Conservation (phyloP, 35 echinoderm and acorn worm genomes). For the Ptychodera flava region DNA sequence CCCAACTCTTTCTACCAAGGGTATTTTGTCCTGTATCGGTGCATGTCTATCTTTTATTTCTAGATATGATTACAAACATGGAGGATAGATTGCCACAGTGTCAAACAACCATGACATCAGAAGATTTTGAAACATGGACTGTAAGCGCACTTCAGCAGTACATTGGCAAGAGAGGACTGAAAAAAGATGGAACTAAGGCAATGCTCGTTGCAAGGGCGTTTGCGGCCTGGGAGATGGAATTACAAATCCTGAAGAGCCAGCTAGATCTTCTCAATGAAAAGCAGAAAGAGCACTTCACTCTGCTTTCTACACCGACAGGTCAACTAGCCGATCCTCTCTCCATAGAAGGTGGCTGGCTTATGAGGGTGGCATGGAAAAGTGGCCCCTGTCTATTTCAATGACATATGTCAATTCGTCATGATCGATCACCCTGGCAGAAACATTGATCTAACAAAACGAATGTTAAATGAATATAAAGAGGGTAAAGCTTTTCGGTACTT, state of each 20-base stretch:
- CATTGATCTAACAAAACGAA: background rate
- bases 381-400: background rate
- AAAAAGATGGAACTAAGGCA: background rate
- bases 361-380: background rate
- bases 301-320: background rate
- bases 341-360: background rate
- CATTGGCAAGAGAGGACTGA: background rate
- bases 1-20: no score
- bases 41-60: background rate
- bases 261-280: background rate
- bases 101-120: background rate
- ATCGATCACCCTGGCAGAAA: background rate
- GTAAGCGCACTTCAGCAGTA: background rate
- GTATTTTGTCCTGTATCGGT: no score
- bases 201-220: background rate
- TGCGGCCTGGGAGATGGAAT: background rate
- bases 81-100: background rate
- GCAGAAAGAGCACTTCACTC: background rate
- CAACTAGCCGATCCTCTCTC: background rate
- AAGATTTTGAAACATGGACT: background rate
- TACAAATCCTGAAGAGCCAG: background rate
- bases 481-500: background rate
- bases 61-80: background rate
- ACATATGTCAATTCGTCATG: background rate
- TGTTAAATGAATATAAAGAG: background rate